phyloP scores from a whole-genome alignment of 1,140 invertebrate species.

The Drosophila ananassae region DNA sequence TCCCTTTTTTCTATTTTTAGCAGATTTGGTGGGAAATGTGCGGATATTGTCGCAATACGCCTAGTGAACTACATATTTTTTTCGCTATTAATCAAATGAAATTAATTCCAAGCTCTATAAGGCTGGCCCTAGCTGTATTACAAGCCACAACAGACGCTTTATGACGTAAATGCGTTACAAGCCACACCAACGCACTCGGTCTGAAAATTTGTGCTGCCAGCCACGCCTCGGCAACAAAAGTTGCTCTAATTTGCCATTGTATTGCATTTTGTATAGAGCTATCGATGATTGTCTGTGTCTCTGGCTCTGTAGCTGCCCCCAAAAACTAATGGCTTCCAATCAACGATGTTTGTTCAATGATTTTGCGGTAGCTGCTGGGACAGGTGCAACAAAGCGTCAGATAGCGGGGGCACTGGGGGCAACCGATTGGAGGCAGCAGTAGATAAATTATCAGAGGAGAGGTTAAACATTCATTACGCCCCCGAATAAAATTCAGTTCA shows the following conservation, averaged over 20 bases:
- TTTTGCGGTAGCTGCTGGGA: slow-evolving; percentile 29
- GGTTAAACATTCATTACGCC: slow-evolving; percentile 46
- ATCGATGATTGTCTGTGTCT: slow-evolving; percentile 26
- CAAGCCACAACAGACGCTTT: slow-evolving; percentile 4
- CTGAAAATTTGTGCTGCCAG: slow-evolving; percentile 18
- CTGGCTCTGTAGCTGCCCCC: not conserved
- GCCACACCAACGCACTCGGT: slow-evolving; percentile 37
- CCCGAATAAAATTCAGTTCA: slow-evolving; percentile 8
- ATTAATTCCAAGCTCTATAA: not conserved
- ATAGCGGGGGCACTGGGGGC: slow-evolving; percentile 10
- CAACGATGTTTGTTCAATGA: slow-evolving; percentile 58
- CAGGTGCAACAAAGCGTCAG: slow-evolving; percentile 51
- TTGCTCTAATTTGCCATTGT: slow-evolving; percentile 70
- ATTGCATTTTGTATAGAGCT: slow-evolving; percentile 53
- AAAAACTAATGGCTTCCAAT: slow-evolving; percentile 62
- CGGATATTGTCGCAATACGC: too few relatives aligned
- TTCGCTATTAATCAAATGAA: not conserved
- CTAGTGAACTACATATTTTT: too few relatives aligned
- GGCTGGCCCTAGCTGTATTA: not conserved
- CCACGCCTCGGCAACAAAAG: slow-evolving; percentile 48
- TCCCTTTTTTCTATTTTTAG: slow-evolving; percentile 7
- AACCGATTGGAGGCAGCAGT: slow-evolving; percentile 5
- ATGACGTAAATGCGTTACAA: slow-evolving; percentile 37
- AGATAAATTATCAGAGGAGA: slow-evolving; percentile 29
- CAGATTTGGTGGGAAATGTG: not conserved